These are phyloP conservation scores for Petroica traversi DNA, from an alignment of 2,113 vertebrate genomes.

Conservation along the genomic window DNA sequence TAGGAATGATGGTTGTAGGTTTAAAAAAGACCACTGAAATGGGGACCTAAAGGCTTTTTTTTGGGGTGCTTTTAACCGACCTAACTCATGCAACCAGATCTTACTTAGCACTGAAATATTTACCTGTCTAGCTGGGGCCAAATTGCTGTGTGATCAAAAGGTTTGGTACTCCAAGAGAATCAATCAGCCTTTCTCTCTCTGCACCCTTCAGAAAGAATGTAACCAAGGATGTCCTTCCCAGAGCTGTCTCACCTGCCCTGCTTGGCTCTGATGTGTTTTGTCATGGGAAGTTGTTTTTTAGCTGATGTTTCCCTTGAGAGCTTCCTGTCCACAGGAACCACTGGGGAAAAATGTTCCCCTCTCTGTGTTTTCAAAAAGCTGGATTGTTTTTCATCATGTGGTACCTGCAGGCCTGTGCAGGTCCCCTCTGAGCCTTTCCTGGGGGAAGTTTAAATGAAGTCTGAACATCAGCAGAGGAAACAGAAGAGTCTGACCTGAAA, in stretches of 20 bases:
- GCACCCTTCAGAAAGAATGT: neutral
- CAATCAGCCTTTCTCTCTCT: neutral
- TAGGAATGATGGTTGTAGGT: neutral
- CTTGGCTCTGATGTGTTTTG: neutral
- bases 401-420: neutral
- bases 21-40: neutral
- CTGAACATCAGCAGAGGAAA: neutral
- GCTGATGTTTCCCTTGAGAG: neutral
- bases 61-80: neutral
- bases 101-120: neutral
- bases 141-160: neutral
- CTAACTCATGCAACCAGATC: neutral
- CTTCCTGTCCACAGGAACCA: neutral
- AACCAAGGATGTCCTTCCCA: neutral
- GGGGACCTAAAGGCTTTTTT: neutral
- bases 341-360: neutral
- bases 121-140: neutral
- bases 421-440: neutral
- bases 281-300: neutral
- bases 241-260: neutral
- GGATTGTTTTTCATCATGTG: neutral
- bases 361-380: neutral
- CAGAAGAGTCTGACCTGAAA: neutral
- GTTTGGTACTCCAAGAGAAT: neutral
- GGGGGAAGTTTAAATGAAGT: neutral